A percentile compares a stretch with the other conserved stretches of the same genome.
Evolutionary conservation across 2,797 vertebrate genomes (phyloP).

Genomic region (Pitangus sulphuratus): DNA sequence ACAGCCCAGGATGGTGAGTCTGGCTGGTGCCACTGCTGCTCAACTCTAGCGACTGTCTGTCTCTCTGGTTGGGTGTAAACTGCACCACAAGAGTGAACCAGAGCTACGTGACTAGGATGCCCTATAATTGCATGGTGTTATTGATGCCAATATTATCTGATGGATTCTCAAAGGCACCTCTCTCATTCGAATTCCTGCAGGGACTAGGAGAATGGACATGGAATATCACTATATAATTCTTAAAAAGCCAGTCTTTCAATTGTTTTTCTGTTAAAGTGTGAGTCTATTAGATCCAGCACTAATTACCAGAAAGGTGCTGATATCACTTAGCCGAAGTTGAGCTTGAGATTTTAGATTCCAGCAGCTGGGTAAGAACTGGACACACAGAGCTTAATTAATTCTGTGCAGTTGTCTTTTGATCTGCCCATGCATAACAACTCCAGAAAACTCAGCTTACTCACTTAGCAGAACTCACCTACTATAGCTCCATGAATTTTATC

Average conservation of each 20-base stretch:
- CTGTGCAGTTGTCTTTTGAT: background rate
- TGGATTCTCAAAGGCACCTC: background rate
- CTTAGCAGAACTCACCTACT: background rate
- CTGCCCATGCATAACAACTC: background rate
- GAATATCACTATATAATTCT: background rate
- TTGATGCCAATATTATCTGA: background rate
- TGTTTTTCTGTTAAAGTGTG: background rate
- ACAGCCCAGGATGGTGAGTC: background rate
- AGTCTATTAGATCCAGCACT: background rate
- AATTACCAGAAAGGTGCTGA: background rate
- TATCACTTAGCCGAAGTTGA: background rate
- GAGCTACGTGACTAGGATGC: background rate
- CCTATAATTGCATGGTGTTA: background rate
- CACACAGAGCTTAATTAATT: background rate
- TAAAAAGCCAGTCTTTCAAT: background rate
- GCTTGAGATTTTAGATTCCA: background rate
- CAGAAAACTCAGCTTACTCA: background rate
- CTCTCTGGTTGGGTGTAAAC: background rate
- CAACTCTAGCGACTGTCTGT: background rate
- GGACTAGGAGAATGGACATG: background rate
- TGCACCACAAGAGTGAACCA: accelerated
- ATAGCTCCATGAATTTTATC: background rate
- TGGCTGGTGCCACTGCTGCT: background rate
- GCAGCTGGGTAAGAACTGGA: background rate
- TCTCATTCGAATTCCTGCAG: background rate